Evolutionary conservation across 2,113 vertebrate genomes (phyloP).

Genomic region (Nicator chloris): DNA sequence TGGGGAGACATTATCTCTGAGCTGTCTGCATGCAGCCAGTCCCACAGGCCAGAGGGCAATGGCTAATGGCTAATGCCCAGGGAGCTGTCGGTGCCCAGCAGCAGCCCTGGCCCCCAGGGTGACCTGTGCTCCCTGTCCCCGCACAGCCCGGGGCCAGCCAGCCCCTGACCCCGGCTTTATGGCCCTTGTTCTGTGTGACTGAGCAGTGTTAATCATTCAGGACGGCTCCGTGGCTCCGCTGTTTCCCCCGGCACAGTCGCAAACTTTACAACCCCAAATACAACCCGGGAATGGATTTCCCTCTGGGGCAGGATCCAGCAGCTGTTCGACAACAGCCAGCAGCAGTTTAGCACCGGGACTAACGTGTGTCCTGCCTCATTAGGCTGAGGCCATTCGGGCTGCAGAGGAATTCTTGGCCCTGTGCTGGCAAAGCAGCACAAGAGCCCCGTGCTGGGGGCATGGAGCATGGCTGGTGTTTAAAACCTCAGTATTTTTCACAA

Average conservation of each 20-base stretch:
- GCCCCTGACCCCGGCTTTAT: slow-evolving; percentile 2
- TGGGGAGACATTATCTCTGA: not conserved
- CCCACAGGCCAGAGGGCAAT: not conserved
- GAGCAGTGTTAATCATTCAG: not conserved
- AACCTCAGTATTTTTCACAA: not conserved
- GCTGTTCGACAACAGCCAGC: slow-evolving; percentile 13
- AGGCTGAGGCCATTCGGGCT: not conserved
- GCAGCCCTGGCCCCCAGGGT: not conserved
- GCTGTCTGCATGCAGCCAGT: not conserved
- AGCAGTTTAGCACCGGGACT: not conserved
- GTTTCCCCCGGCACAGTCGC: not conserved
- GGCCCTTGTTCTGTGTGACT: slow-evolving; percentile 22
- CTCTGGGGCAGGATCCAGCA: slow-evolving; percentile 10
- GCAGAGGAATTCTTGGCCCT: not conserved
- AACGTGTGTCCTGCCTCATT: not conserved
- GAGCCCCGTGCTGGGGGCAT: not conserved
- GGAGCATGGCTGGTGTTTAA: not conserved
- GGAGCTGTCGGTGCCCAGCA: not conserved
- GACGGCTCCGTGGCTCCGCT: not conserved
- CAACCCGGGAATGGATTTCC: not conserved
- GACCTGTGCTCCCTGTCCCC: not conserved
- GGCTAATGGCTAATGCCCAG: not conserved
- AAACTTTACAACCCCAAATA: slow-evolving; percentile 26
- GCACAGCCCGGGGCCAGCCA: not conserved
- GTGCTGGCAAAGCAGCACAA: not conserved